phyloP scores from a whole-genome alignment of 2,797 vertebrate genomes.

The Leptodactylus fallax region DNA sequence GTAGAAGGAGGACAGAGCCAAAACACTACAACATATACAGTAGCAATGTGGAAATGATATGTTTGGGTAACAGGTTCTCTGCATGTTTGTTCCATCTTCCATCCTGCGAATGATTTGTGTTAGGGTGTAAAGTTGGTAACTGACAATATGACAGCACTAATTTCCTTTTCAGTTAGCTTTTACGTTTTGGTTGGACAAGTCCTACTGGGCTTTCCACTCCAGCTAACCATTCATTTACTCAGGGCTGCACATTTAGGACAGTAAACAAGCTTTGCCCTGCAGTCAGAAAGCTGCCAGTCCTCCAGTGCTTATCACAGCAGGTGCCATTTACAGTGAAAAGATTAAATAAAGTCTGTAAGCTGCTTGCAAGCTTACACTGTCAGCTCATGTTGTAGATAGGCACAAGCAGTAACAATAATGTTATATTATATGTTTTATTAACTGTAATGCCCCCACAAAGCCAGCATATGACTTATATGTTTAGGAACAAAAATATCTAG shows the following conservation, averaged over 20 bases:
- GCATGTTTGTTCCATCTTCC: not conserved
- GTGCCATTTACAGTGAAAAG: constrained; percentile 4
- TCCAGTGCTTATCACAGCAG: constrained; percentile 3
- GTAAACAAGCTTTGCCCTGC: not conserved
- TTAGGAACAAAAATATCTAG: no score
- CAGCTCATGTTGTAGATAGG: not conserved
- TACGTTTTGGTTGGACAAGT: not conserved
- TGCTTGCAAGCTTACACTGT: not conserved
- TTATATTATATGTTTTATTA: not conserved
- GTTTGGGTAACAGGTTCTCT: not conserved
- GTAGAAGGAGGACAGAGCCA: not conserved
- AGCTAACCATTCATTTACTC: not conserved
- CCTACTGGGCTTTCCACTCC: not conserved
- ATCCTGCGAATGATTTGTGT: not conserved
- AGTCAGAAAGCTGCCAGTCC: constrained; percentile 19
- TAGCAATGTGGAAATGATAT: not conserved
- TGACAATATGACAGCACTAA: not conserved
- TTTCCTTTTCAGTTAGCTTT: not conserved
- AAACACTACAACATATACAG: not conserved
- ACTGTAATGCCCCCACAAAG: no score
- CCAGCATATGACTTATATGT: no score
- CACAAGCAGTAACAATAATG: not conserved
- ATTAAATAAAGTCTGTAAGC: constrained; percentile 24
- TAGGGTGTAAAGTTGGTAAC: not conserved
- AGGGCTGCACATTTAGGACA: not conserved